Evolutionary conservation across 2,888 invertebrate genomes (phyloP).

Genomic region (Cephus runcator): DNA sequence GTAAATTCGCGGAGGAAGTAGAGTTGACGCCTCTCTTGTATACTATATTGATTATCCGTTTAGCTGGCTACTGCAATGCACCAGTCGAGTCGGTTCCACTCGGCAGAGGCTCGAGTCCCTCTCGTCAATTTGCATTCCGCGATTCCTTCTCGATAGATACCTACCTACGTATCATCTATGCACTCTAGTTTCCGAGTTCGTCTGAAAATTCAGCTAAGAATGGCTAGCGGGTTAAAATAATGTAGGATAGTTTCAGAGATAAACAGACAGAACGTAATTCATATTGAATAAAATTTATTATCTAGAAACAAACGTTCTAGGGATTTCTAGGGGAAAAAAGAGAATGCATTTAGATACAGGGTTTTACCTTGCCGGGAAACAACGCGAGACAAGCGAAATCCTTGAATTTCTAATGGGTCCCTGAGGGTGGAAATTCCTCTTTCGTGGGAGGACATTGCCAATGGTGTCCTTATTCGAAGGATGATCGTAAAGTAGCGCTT

Average conservation of each 20-base stretch:
- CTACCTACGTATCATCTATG: constrained; percentile 10
- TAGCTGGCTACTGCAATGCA: constrained; percentile 56
- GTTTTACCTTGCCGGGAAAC: background rate
- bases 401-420: background rate
- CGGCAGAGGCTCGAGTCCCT: constrained; percentile 31
- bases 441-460: background rate
- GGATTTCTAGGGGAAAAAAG: background rate
- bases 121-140: constrained; percentile 47
- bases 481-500: constrained; percentile 38
- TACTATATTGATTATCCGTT: constrained; percentile 54
- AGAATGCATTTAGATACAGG: background rate
- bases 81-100: constrained; percentile 47
- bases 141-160: constrained; percentile 36
- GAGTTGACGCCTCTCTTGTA: constrained; percentile 48
- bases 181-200: constrained; percentile 23
- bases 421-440: background rate
- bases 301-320: background rate
- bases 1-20: constrained; percentile 42
- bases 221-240: background rate
- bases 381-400: background rate
- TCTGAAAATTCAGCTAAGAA: background rate
- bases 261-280: background rate
- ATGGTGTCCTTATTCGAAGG: constrained; percentile 17
- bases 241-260: background rate
- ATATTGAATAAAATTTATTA: background rate